Evolutionary conservation across 2,888 invertebrate genomes (phyloP), one percentile per base, ranked within the genome.

Genomic region (Cantharis flavilabris): DNA sequence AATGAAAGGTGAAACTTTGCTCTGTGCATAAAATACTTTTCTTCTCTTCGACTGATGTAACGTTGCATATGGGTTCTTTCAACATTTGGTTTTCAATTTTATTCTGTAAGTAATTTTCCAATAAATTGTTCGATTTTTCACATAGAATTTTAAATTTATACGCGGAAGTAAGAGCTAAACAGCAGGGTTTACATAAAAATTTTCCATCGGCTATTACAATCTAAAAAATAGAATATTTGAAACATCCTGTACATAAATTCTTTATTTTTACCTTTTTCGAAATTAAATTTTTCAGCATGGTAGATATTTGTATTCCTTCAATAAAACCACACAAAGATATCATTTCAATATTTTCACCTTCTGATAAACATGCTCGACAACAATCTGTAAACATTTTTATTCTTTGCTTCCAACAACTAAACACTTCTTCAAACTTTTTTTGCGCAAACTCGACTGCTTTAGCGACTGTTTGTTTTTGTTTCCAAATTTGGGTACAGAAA

Each of bases 311-410:
- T 9, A n/a, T 71, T 63, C 64, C 71, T 64, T 30, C 18, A n/a
- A 70, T 10, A 13, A 23, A 28, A 11, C 71, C 16, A 18, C 3
- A 71, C 26, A 71, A 16, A 10, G 71, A 71, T 14, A 71, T n/a
- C 64, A 64, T 64, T 64, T 64, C 71, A 9, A 30, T 30, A 11
- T 10, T 3, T 28, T 26, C 28, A 13, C 16, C 11, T 20, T 30
- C 28, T 28, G 63, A 28, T 64, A 71, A 71, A 64, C 71, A 71
- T 13, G 71, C 71, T 16, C 71, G 63, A 63, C 71, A 71, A 18
- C 13, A 71, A n/a, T 28, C 18, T 2, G 4, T 3, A 1, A 20
- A 16, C 63, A 30, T 62, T 26, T 64, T n/a, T 10, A 63, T 3
- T 9, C 64, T 3, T n/a, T 10, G n/a, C 49, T 49, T 49, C 16